Base-by-base conservation (phyloP, 2,113 vertebrate genomes). In the Cranoglanis bouderius region DNA sequence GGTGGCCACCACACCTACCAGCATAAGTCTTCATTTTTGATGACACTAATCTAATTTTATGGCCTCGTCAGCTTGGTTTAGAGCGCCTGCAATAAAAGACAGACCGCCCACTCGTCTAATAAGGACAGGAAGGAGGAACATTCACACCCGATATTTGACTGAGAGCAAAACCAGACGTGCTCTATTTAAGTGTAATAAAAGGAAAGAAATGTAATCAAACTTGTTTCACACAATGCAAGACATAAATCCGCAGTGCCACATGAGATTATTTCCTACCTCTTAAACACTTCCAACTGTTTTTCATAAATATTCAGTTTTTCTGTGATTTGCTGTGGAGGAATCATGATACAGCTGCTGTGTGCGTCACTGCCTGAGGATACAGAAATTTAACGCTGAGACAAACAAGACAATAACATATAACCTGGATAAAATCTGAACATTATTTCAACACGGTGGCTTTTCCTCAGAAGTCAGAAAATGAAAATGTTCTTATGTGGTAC, bases 21-120 rank as follows among this genome's bases (percentile, higher is more conserved):
- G 43, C 74, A 87, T 87, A 78, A 32, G 10, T 78, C 74, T 87
- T 78, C n/a, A 63, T 63, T 87, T 78, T n/a, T 80, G 55, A 49
- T 78, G 85, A 87, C 55, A 63, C 74, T 87, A 51, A 78, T 78
- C 85, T 80, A 63, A 87, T 87, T 63, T n/a, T 26, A 57, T 59
- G 53, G 18, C 53, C 70, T 86, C 72, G 51, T 63, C 85, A 78
- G 85, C 55, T 63, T 49, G 55, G 46, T 87, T 87, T 63, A 46
- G 70, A 84, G 55, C 18, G 46, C 38, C 38, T 84, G 84, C 46
- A 51, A 55, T 35, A 75, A 43, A 61, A 61, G 38, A 78, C 35
- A 78, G 40, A 78, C 72, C 74, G 5, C 53, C 85, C 85, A 75
- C 72, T 77, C 26, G 8, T 59, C 53, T 87, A 78, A 87, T 63